Evolutionary conservation across 2,888 invertebrate genomes (phyloP), one percentile per base, ranked within the genome.

Genomic region (Gisinianus flammeolus): DNA sequence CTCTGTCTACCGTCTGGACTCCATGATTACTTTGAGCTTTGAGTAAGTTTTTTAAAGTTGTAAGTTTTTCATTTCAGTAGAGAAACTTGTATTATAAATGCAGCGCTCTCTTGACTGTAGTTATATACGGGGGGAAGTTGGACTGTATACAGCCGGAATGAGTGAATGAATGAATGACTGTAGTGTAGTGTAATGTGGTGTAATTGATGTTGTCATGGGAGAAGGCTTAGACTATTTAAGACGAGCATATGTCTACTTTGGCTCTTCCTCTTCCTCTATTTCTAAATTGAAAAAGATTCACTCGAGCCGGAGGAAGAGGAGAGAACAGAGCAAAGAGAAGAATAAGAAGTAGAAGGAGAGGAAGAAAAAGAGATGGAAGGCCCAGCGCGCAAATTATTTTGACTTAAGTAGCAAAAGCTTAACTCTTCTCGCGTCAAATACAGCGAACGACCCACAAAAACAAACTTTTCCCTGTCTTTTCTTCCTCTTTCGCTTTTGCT

Each of bases 231-330:
- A n/a, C 54, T 54, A n/a, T 54, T 54, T 54, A n/a, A n/a, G n/a
- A n/a, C n/a, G n/a, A n/a, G 44, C 44, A 44, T 19, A 62, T 26
- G 62, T 62, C 62, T 62, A 22, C 62, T 62, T 62, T 62, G 26
- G 8, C 12, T 26, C 62, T 24, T 62, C 28, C 26, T n/a, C 62
- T 62, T 26, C 28, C 26, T n/a, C 6, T 58, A 8, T 62, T 62
- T 26, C 12, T 26, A 62, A 62, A 62, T 62, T 62, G 62, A 62
- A 62, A 62, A 62, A 26, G 62, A 62, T 26, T 62, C 62, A 54
- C 19, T n/a, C n/a, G 54, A 54, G 54, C 54, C 54, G n/a, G 16
- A 54, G 54, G 54, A 16, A 54, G 16, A 54, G 44, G 44, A 44
- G 16, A 44, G 16, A 44, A n/a, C n/a, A n/a, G n/a, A n/a, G n/a